These are phyloP conservation scores for Saccostrea glomerata DNA, from an alignment of 1,140 invertebrate species.

Conservation along the genomic window DNA sequence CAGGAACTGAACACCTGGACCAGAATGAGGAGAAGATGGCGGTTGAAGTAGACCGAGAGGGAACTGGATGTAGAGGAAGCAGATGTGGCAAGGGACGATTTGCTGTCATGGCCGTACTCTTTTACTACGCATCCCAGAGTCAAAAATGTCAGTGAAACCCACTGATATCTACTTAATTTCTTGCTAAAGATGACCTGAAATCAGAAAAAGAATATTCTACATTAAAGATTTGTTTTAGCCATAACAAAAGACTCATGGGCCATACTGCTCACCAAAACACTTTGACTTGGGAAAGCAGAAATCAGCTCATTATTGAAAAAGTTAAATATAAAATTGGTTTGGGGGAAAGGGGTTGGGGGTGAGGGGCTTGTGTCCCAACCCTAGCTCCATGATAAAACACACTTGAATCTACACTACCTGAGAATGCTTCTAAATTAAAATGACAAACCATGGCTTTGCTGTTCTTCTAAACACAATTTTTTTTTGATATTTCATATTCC, in stretches of 20 bases:
- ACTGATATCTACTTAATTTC: conserved; percentile 89
- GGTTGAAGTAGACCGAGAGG: conserved; percentile 80
- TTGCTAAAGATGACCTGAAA: conserved; percentile 91
- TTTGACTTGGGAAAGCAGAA: too few relatives aligned
- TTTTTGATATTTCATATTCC: too few relatives aligned
- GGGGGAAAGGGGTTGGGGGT: neutral
- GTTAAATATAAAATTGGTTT: too few relatives aligned
- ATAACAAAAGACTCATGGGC: too few relatives aligned
- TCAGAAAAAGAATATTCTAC: conserved; percentile 45
- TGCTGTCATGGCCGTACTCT: conserved; percentile 85
- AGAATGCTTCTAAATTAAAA: too few relatives aligned
- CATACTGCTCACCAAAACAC: too few relatives aligned
- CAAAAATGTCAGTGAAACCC: conserved; percentile 91
- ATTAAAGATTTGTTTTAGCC: neutral
- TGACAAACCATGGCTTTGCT: too few relatives aligned
- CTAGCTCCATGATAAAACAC: too few relatives aligned
- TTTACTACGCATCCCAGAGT: conserved; percentile 96
- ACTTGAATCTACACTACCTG: too few relatives aligned
- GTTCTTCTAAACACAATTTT: too few relatives aligned
- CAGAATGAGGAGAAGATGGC: conserved; percentile 87
- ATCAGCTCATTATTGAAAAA: too few relatives aligned
- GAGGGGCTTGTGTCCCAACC: neutral
- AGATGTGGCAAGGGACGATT: neutral
- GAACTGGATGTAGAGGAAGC: neutral
- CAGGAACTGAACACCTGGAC: conserved; percentile 94